Evolutionary conservation across 2,797 vertebrate genomes (phyloP).

Genomic region (Pteronotus mesoamericanus): DNA sequence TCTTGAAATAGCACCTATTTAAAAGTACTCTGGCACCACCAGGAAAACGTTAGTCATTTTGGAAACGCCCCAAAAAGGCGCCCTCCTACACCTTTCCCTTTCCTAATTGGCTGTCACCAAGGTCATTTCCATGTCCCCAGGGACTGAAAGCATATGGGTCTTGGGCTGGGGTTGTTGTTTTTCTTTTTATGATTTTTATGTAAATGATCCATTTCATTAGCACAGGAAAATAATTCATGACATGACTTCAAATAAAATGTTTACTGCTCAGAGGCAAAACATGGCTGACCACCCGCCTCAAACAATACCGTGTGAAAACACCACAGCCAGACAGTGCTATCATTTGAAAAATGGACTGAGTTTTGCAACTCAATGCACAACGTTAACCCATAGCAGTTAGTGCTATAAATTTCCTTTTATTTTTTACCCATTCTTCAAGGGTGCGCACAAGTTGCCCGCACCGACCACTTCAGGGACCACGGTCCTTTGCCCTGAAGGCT

Average conservation of each 20-base stretch:
- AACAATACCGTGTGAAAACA: neutral
- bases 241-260: conserved; percentile 66
- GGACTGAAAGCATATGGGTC: conserved; percentile 68
- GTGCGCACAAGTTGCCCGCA: neutral
- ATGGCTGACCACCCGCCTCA: conserved; percentile 36
- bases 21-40: neutral
- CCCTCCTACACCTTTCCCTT: conserved; percentile 58
- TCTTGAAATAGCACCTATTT: neutral
- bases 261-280: conserved; percentile 72
- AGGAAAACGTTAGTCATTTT: neutral
- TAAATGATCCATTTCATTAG: conserved; percentile 77
- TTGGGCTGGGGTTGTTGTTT: conserved; percentile 48
- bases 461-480: rapidly evolving
- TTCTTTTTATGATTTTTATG: conserved; percentile 73
- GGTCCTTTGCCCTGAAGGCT: neutral
- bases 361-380: conserved; percentile 22
- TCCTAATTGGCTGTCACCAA: conserved; percentile 64
- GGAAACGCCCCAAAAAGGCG: neutral
- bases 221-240: conserved; percentile 69
- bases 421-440: neutral
- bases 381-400: neutral
- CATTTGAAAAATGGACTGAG: conserved; percentile 49
- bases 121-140: conserved; percentile 76
- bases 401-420: neutral
- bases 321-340: no score